Evolutionary conservation across 2,888 invertebrate species (phyloP), one percentile per base, ranked within the genome.

Genomic region (Lasioglossum morio): DNA sequence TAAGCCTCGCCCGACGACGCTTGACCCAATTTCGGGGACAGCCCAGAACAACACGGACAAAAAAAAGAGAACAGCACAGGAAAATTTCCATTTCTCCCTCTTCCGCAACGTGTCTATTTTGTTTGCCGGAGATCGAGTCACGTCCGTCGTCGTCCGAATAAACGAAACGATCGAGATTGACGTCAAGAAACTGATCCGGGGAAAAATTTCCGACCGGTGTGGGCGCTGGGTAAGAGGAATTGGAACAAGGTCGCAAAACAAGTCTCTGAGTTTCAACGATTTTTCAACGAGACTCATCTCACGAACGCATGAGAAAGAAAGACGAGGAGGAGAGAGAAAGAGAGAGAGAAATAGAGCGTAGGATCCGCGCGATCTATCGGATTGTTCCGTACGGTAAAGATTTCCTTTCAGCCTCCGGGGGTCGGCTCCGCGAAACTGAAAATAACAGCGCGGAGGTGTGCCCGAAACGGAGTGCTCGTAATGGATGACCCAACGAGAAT

Each of bases 401-500:
- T 79, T 46, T 34, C 57, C 23, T 40, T 82, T 72, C 46, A 77
- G 46, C 46, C 30, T 40, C 43, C 16, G 23, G 73, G n/a, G n/a
- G n/a, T n/a, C 46, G 30, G 72, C 73, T 81, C 57, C 53, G 79
- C 66, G 48, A 86, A 86, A 89, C 81, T 82, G 73, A 73, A 88
- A 87, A 84, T 85, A 85, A 84, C 84, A 72, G 34, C 60, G 66
- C 63, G 63, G 69, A 43, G 72, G 74, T 53, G 69, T 57, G 53
- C 37, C 43, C 57, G 30, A 69, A 53, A 53, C 69, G 75, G 80
- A 27, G 40, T 77, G 48, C 75, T 34, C 79, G 87, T 88, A 89
- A 89, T 81, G 79, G 82, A 90, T 81, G 73, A 77, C 63, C 30
- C 72, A 82, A 85, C 82, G 85, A 76, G 83, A 86, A 90, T 90